Evolutionary conservation across 2,888 invertebrate species (phyloP).

Genomic region (Caenorhabditis sinica): DNA sequence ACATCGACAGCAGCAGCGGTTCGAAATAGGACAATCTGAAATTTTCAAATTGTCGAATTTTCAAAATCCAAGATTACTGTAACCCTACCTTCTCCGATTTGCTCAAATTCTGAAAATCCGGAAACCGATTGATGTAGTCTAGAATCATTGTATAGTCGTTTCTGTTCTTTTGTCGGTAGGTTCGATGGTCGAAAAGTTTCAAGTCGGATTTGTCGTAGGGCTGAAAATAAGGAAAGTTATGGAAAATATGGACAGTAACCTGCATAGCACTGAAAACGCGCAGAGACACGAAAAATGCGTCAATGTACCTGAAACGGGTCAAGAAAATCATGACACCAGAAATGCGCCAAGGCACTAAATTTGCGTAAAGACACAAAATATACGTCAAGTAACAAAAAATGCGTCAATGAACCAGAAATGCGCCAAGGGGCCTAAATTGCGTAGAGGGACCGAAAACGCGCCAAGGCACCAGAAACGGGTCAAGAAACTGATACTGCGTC

Average conservation of each 20-base stretch:
- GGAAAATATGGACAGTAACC: too few relatives aligned
- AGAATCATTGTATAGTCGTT: conserved; percentile 63
- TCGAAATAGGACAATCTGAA: conserved; percentile 53
- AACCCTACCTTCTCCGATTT: conserved; percentile 52
- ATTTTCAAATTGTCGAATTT: not conserved
- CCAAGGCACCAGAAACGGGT: not conserved
- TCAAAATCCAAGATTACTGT: not conserved
- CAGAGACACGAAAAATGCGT: too few relatives aligned
- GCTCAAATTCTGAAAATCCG: conserved; percentile 41
- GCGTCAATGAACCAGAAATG: conserved; percentile 3
- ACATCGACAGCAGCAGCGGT: conserved; percentile 62
- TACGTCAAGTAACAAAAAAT: too few relatives aligned
- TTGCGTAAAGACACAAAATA: too few relatives aligned
- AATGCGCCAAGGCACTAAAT: too few relatives aligned
- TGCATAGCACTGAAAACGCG: too few relatives aligned
- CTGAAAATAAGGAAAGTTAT: conserved; percentile 35
- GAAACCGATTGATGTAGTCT: conserved; percentile 59
- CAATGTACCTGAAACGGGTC: too few relatives aligned
- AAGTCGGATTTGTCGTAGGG: conserved; percentile 57
- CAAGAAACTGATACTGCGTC: too few relatives aligned
- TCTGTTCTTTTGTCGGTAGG: conserved; percentile 49
- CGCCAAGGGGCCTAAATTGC: not conserved
- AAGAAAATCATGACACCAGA: not conserved
- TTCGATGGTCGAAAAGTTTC: conserved; percentile 48
- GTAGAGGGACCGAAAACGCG: not conserved